phyloP scores from a whole-genome alignment of 2,797 vertebrate species.

The Macroramphosus scolopax region DNA sequence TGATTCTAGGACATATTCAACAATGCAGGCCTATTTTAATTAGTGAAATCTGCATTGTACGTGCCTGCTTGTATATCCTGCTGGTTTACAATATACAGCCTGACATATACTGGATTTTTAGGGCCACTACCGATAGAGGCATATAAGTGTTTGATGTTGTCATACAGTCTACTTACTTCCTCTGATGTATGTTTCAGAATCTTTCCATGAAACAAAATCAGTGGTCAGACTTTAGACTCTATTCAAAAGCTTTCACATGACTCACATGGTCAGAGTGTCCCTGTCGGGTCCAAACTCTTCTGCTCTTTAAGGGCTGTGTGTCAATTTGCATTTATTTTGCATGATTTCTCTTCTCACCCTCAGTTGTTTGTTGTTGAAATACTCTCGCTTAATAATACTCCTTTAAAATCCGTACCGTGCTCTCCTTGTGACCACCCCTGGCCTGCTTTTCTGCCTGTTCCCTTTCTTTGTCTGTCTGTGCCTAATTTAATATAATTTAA shows the following conservation, averaged over 20 bases:
- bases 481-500: neutral
- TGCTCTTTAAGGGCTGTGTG: neutral
- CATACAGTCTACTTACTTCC: neutral
- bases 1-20: conserved; percentile 5
- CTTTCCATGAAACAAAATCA: neutral
- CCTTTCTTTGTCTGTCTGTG: conserved; percentile 6
- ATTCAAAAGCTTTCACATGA: neutral
- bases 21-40: conserved; percentile 32
- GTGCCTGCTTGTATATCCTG: conserved; percentile 29
- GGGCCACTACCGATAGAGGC: too few species aligned
- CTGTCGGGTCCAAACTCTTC: neutral
- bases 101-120: neutral
- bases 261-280: conserved; percentile 2
- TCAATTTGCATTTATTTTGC: conserved; percentile 30
- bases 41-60: conserved; percentile 20
- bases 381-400: neutral
- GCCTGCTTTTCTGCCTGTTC: conserved; percentile 31
- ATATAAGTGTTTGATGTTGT: too few species aligned
- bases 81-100: neutral
- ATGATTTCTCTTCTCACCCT: conserved; percentile 17
- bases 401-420: neutral
- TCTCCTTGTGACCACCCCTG: neutral
- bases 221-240: neutral
- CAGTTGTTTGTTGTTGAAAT: neutral
- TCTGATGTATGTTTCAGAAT: neutral